Conservation (phyloP, 2,797 vertebrate genomes). For the Calcarius lapponicus region DNA sequence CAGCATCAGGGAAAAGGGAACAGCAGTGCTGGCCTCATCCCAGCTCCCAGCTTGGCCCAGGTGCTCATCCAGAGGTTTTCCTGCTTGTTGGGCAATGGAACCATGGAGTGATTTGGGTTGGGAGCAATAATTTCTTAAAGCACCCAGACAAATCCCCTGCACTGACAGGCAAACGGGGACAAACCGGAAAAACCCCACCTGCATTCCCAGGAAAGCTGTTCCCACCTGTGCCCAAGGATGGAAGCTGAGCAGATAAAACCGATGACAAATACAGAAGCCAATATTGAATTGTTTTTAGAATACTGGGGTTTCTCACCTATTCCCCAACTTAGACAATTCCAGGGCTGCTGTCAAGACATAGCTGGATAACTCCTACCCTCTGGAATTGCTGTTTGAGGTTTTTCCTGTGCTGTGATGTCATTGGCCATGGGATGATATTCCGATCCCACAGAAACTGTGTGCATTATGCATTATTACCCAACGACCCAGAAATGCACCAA, state of each 20-base stretch:
- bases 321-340: constrained; percentile 22
- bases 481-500: background rate
- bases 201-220: background rate
- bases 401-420: constrained; percentile 36
- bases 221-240: background rate
- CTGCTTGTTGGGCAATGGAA: background rate
- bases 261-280: background rate
- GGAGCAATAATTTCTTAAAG: background rate
- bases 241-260: background rate
- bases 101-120: background rate
- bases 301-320: constrained; percentile 18
- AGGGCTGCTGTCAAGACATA: constrained; percentile 32
- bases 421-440: background rate
- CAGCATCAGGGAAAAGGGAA: background rate
- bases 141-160: background rate
- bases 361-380: constrained; percentile 6
- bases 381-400: constrained; percentile 66
- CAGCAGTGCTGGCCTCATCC: background rate
- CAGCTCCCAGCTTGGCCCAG: background rate
- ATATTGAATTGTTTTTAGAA: background rate
- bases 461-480: background rate
- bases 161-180: fast-evolving
- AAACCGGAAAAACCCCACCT: background rate
- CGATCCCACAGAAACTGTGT: background rate
- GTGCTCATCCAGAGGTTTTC: background rate